phyloP scores from a whole-genome alignment of 2,888 invertebrate species.

The Rhagophthalmus giganteus region DNA sequence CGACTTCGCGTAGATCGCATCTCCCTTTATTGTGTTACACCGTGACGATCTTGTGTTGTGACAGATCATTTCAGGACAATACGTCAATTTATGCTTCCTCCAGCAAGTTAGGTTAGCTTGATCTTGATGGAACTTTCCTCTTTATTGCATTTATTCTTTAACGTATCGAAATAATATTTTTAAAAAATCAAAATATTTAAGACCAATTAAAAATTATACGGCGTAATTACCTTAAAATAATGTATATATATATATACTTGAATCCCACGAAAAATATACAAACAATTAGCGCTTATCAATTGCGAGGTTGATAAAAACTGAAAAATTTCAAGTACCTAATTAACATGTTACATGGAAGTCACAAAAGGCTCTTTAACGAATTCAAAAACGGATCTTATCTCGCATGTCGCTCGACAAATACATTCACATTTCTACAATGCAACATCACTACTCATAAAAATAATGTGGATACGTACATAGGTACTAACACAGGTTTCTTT shows the following conservation, averaged over 20 bases:
- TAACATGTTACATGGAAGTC: constrained; percentile 2
- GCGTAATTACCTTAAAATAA: too few species aligned
- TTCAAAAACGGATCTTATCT: constrained; percentile 4
- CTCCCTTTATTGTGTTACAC: constrained; percentile 25
- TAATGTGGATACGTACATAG: too few species aligned
- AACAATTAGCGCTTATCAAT: background rate
- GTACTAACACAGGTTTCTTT: too few species aligned
- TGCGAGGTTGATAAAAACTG: background rate
- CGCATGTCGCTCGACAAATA: constrained; percentile 6
- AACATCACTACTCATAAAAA: too few species aligned
- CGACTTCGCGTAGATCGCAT: constrained; percentile 25
- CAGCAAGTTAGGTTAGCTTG: background rate
- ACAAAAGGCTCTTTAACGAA: constrained; percentile 6
- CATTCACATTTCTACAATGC: too few species aligned
- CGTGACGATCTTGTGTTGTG: constrained; percentile 26
- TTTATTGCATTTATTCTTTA: too few species aligned
- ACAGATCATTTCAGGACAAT: constrained; percentile 23
- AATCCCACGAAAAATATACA: too few species aligned
- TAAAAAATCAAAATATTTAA: too few species aligned
- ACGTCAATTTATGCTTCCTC: constrained; percentile 7
- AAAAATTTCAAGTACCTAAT: too few species aligned
- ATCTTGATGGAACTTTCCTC: background rate
- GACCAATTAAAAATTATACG: too few species aligned
- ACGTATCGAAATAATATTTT: too few species aligned
- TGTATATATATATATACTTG: too few species aligned